Percentiles rank a stretch among this genome's conserved stretches.
Conservation (phyloP, 2,888 invertebrate species). For the Cephus rjabovi region DNA sequence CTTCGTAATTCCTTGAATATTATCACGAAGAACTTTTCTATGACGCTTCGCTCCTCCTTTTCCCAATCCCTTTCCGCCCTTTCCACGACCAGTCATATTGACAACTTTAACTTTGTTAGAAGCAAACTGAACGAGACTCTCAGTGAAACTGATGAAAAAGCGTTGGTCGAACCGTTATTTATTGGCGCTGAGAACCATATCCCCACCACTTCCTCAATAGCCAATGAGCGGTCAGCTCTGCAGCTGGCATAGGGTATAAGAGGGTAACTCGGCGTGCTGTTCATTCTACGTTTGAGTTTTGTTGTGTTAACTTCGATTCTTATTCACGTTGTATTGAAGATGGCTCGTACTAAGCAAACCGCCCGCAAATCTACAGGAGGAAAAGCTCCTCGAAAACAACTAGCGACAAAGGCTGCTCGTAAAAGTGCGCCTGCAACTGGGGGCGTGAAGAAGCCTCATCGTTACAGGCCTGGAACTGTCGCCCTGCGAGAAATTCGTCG, state of each 20-base stretch:
- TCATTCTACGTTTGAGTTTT: background rate
- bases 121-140: background rate
- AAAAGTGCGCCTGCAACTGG: slow-evolving; percentile 79
- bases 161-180: background rate
- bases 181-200: background rate
- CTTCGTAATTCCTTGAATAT: slow-evolving; percentile 83
- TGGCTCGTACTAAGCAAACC: slow-evolving; percentile 83
- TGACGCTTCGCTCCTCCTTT: slow-evolving; percentile 87
- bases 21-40: slow-evolving; percentile 81
- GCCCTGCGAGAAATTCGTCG: slow-evolving; percentile 78
- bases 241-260: background rate
- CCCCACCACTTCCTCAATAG: background rate
- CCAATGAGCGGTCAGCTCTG: background rate
- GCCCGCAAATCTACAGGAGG: slow-evolving; percentile 80
- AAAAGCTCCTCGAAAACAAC: slow-evolving; percentile 78
- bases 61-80: slow-evolving; percentile 82
- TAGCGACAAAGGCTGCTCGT: slow-evolving; percentile 78
- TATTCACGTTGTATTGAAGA: slow-evolving; percentile 39
- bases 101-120: background rate
- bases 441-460: slow-evolving; percentile 79
- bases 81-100: slow-evolving; percentile 81
- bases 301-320: background rate
- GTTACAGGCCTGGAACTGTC: slow-evolving; percentile 77
- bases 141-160: background rate
- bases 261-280: background rate